Conservation (phyloP, 2,113 vertebrate species). For the Stomatorhinus ivindoensis region DNA sequence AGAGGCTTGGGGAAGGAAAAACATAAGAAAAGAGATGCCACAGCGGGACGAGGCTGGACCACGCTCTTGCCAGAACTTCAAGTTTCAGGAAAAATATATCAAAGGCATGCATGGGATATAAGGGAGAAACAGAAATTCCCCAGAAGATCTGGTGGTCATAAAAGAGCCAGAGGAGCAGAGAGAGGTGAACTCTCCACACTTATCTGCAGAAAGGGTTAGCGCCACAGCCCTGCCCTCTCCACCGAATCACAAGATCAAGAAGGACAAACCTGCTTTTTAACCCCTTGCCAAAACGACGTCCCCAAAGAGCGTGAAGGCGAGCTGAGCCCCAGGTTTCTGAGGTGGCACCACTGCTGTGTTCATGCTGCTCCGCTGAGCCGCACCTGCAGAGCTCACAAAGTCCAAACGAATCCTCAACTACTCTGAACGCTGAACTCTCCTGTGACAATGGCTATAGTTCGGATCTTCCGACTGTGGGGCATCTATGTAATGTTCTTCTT, state of each 20-base stretch:
- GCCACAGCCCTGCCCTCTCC: conserved; percentile 41
- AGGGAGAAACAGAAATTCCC: conserved; percentile 49
- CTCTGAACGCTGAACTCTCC: conserved; percentile 20
- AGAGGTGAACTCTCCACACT: conserved; percentile 57
- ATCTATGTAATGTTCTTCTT: conserved; percentile 42
- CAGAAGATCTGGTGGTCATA: conserved; percentile 37
- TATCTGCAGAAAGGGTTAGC: conserved; percentile 65
- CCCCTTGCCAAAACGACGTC: not conserved
- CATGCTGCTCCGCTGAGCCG: conserved; percentile 17
- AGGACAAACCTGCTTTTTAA: conserved; percentile 17
- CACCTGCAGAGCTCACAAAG: conserved; percentile 30
- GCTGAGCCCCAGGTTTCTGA: not conserved
- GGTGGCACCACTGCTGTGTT: not conserved
- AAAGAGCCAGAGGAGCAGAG: conserved; percentile 31
- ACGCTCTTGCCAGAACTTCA: conserved; percentile 73
- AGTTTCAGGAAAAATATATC: conserved; percentile 50
- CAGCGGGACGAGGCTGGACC: conserved; percentile 43
- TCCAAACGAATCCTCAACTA: conserved; percentile 19
- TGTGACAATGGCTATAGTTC: conserved; percentile 50
- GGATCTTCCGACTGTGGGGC: conserved; percentile 46
- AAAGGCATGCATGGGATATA: conserved; percentile 50
- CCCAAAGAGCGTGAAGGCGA: not conserved
- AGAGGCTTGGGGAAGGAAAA: conserved; percentile 59
- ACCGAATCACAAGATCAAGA: not conserved
- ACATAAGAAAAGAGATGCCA: conserved; percentile 60